Evolutionary conservation across 2,888 invertebrate species (phyloP), one percentile per base, ranked within the genome.

Genomic region (Scaptomyza polygonia): DNA sequence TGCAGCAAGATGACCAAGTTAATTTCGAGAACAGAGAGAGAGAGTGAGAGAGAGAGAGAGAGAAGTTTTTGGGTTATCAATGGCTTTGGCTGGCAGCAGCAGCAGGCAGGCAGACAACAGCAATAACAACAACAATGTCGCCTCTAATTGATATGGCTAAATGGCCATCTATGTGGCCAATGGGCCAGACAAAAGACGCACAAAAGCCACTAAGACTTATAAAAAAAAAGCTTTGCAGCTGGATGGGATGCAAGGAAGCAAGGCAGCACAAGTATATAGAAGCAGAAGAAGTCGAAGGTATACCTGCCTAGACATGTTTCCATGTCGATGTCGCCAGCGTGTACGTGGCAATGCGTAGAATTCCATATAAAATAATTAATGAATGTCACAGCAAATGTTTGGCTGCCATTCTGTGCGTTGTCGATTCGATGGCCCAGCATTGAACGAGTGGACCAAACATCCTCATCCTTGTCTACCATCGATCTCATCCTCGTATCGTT

Each of bases 321-420:
- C 78, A 86, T 89, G 89, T 89, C 86, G 88, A 88, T 89, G 89
- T 89, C 89, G 89, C 89, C 89, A 88, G 69, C 79, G 67, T 73
- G 89, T 90, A 90, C 90, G 90, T 89, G 89, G 90, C 85, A 86
- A 90, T 90, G 89, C 85, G 83, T 79, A 87, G 79, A 85, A 90
- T 90, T 89, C 87, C 87, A 89, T 88, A 89, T 89, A 89, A 90
- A 89, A 90, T 90, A 90, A 90, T 90, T 90, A 90, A 90, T 90
- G 89, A 90, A 90, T 90, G 89, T 90, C 88, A 89, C 86, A 89
- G 90, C 86, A 77, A 88, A 87, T 89, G 88, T 86, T 79, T 88
- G 54, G 66, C 69, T 68, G 74, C 67, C 81, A 78, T 63, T 63
- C 80, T 59, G 34, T 55, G 43, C 42, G 54, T 25, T 51, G 48